These are phyloP conservation scores for Charaxes varanes DNA, from an alignment of 1,140 invertebrate species.

Conservation along the genomic window DNA sequence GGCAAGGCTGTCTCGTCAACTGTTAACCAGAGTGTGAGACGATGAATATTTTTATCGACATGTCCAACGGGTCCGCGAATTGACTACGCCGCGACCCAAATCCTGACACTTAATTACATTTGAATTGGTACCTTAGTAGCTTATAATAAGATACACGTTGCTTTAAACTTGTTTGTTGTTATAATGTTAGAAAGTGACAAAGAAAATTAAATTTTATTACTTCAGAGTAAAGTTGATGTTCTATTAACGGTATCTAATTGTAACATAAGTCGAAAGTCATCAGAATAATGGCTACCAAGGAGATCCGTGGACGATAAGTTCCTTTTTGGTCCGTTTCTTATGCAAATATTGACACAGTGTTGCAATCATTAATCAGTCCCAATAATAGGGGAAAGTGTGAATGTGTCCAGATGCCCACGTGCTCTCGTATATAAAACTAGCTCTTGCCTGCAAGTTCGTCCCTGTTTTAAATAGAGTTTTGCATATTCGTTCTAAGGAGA, in stretches of 20 bases:
- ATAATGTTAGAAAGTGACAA: constrained; percentile 1
- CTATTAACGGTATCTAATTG: constrained; percentile 4
- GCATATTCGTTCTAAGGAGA: too few relatives aligned
- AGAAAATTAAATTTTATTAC: constrained; percentile 6
- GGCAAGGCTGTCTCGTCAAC: constrained; percentile 44
- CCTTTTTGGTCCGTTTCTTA: constrained; percentile 66
- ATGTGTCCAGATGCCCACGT: constrained; percentile 45
- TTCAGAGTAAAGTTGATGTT: constrained; percentile 30
- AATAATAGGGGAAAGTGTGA: constrained; percentile 43
- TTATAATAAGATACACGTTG: background rate
- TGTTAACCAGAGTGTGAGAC: constrained; percentile 63
- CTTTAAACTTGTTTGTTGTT: too few relatives aligned
- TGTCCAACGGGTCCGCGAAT: constrained; percentile 38
- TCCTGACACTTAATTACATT: constrained; percentile 4
- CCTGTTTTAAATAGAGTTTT: too few relatives aligned
- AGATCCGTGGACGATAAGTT: constrained; percentile 59
- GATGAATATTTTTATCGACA: constrained; percentile 72
- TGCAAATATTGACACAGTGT: constrained; percentile 71
- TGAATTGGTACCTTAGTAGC: background rate
- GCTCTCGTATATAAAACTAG: constrained; percentile 22
- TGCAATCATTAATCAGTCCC: constrained; percentile 63
- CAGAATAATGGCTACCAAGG: constrained; percentile 49
- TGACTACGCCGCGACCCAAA: constrained; percentile 23
- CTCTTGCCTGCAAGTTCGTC: background rate
- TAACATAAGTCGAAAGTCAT: constrained; percentile 47